phyloP scores from a whole-genome alignment of 1,140 invertebrate genomes.

The Polypedilum vanderplanki region DNA sequence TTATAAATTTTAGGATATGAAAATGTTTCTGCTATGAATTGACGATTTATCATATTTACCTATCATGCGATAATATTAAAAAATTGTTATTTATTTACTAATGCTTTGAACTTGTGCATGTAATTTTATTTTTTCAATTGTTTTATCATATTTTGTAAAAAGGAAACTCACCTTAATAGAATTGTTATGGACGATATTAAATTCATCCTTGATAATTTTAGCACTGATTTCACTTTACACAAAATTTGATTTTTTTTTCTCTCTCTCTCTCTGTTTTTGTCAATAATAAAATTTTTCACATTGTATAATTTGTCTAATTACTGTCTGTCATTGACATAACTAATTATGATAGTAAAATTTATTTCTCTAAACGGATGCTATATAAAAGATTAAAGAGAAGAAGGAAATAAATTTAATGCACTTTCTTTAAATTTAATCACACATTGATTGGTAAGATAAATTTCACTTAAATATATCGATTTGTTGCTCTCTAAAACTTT shows the following conservation, averaged over 20 bases:
- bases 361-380: neutral
- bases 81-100: too few relatives aligned
- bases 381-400: neutral
- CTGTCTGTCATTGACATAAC: neutral
- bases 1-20: too few relatives aligned
- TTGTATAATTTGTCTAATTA: neutral
- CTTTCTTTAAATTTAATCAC: neutral
- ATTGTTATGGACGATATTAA: slow-evolving; percentile 3
- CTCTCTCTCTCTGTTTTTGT: neutral
- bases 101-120: neutral
- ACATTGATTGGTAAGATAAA: neutral
- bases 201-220: slow-evolving; percentile 13
- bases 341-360: neutral
- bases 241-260: neutral
- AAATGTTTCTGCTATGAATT: too few relatives aligned
- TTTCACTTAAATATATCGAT: slow-evolving; percentile 13
- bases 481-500: neutral
- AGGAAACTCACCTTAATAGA: slow-evolving; percentile 2
- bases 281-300: neutral
- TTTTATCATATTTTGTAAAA: neutral
- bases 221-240: neutral
- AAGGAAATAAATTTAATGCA: neutral
- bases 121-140: neutral
- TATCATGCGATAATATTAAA: too few relatives aligned
- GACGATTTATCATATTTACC: too few relatives aligned